Evolutionary conservation across 2,888 invertebrate species (phyloP).

Genomic region (Drosophila nr. fundita): DNA sequence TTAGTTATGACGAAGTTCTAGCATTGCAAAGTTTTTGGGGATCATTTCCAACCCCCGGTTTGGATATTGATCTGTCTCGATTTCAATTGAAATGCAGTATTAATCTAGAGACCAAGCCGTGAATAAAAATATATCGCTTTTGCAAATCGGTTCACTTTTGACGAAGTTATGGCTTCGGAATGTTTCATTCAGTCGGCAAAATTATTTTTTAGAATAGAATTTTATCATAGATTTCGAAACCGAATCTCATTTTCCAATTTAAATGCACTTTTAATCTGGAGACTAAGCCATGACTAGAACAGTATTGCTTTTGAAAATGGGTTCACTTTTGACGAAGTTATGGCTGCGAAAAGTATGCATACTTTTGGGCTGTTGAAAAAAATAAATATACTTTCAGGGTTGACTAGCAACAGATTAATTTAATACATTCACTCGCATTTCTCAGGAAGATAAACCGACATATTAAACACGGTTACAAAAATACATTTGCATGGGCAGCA

Average conservation of each 20-base stretch:
- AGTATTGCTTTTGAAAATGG: background rate
- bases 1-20: background rate
- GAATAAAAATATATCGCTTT: too few relatives aligned
- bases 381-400: background rate
- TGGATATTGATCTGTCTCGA: too few relatives aligned
- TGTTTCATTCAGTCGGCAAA: too few relatives aligned
- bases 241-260: background rate
- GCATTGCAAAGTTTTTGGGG: background rate
- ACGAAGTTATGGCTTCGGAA: background rate
- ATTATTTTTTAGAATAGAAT: background rate
- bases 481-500: background rate
- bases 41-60: too few relatives aligned
- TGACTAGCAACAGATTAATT: background rate
- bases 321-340: background rate
- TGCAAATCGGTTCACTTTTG: background rate
- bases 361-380: constrained; percentile 15
- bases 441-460: background rate
- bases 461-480: background rate
- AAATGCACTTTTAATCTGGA: background rate
- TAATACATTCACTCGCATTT: background rate
- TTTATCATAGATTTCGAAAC: background rate
- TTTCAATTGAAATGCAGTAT: background rate
- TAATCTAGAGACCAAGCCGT: background rate
- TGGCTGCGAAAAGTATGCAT: background rate
- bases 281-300: background rate